Evolutionary conservation across 1,140 invertebrate species (phyloP).

Genomic region (Cheumatopsyche charites): DNA sequence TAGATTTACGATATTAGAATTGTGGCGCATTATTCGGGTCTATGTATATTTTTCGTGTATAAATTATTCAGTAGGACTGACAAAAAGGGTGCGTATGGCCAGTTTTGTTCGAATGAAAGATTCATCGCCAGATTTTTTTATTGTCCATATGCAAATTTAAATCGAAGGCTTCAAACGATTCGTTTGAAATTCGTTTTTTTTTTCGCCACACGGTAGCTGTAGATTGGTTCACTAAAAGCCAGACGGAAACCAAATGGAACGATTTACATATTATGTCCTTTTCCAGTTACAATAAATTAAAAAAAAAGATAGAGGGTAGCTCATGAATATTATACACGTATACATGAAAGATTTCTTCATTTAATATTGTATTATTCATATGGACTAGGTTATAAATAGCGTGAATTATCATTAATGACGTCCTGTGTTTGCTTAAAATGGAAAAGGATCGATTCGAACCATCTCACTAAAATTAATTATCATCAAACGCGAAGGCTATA

Average conservation of each 20-base stretch:
- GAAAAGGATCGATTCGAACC: background rate
- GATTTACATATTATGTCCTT: constrained; percentile 27
- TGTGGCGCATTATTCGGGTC: too few species aligned
- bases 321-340: background rate
- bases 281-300: constrained; percentile 5
- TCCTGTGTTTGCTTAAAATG: background rate
- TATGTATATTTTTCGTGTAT: too few species aligned
- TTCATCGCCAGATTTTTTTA: constrained; percentile 6
- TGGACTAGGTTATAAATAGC: too few species aligned
- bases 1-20: too few species aligned
- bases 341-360: too few species aligned
- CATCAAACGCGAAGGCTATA: too few species aligned
- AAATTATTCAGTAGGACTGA: constrained; percentile 9
- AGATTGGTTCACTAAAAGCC: background rate
- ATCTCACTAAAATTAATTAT: background rate
- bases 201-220: background rate
- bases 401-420: background rate
- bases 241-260: constrained; percentile 14
- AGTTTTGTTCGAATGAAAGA: constrained; percentile 6
- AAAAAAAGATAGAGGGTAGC: background rate
- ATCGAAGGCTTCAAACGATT: background rate
- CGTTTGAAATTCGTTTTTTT: constrained; percentile 8
- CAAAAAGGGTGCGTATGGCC: background rate
- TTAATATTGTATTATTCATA: too few species aligned
- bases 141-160: constrained; percentile 12